A percentile compares a stretch with the other conserved stretches of the same genome.
phyloP scores from a whole-genome alignment of 2,797 vertebrate species.

The Cynopterus sphinx region DNA sequence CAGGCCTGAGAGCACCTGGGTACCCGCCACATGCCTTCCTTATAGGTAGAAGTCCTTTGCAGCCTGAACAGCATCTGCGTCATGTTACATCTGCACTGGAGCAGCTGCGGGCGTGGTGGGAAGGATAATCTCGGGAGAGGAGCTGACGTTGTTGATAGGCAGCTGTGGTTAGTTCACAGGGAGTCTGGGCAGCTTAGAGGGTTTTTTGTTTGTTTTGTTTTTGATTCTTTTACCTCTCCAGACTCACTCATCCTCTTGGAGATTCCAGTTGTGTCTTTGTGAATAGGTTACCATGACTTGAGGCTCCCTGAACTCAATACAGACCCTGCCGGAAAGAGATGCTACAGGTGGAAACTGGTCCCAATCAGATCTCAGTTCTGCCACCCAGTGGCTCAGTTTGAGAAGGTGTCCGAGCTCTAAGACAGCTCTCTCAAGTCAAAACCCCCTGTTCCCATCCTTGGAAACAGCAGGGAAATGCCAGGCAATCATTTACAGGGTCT shows the following conservation, averaged over 20 bases:
- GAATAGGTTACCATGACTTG: neutral
- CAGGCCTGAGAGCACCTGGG: neutral
- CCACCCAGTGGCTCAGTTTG: neutral
- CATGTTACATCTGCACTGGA: neutral
- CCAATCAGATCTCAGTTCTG: neutral
- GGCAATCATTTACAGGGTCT: neutral
- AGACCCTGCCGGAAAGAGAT: neutral
- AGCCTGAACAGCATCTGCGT: neutral
- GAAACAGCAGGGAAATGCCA: neutral
- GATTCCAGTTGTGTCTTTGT: neutral
- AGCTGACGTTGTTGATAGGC: neutral
- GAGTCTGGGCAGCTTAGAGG: neutral
- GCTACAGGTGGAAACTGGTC: neutral
- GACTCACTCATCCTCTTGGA: neutral
- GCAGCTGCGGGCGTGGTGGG: neutral
- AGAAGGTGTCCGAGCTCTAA: neutral
- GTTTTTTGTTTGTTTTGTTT: neutral
- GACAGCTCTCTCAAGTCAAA: neutral
- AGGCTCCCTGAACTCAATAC: neutral
- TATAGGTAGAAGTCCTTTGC: slow-evolving; percentile 9
- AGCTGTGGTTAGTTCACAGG: neutral
- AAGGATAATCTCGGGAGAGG: neutral
- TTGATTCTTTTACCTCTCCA: neutral
- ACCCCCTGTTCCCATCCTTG: neutral
- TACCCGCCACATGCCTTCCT: neutral